These are phyloP conservation scores for Thalpophila matura DNA, from an alignment of 2,888 invertebrate genomes.

Conservation along the genomic window DNA sequence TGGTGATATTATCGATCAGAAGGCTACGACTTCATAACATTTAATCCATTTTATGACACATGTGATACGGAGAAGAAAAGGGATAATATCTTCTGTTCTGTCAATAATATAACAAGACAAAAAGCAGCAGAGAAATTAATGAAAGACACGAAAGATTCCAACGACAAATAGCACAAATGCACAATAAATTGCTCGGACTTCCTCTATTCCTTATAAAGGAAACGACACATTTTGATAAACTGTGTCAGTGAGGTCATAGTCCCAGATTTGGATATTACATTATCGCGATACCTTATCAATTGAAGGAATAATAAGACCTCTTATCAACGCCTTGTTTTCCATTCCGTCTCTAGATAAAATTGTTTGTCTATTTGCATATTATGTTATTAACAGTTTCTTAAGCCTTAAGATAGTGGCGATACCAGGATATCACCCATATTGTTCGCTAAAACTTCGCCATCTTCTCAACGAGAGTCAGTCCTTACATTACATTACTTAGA, in stretches of 20 bases:
- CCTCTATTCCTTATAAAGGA: constrained; percentile 26
- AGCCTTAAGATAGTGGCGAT: constrained; percentile 14
- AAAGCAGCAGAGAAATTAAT: background rate
- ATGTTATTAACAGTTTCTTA: constrained; percentile 19
- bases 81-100: background rate
- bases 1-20: background rate
- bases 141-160: background rate
- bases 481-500: background rate
- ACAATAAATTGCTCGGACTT: too few relatives aligned
- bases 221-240: constrained; percentile 46
- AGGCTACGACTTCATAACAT: background rate
- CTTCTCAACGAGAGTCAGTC: background rate
- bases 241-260: constrained; percentile 62
- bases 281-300: constrained; percentile 54
- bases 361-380: constrained; percentile 45
- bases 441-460: background rate
- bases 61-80: background rate
- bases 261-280: constrained; percentile 42
- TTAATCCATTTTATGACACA: background rate
- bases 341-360: constrained; percentile 51
- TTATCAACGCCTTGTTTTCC: constrained; percentile 44
- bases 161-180: constrained; percentile 22
- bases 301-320: constrained; percentile 51
- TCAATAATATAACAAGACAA: background rate
- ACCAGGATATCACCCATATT: constrained; percentile 15